These are phyloP conservation scores for Salminus brasiliensis DNA, from an alignment of 2,113 vertebrate genomes.

Conservation along the genomic window DNA sequence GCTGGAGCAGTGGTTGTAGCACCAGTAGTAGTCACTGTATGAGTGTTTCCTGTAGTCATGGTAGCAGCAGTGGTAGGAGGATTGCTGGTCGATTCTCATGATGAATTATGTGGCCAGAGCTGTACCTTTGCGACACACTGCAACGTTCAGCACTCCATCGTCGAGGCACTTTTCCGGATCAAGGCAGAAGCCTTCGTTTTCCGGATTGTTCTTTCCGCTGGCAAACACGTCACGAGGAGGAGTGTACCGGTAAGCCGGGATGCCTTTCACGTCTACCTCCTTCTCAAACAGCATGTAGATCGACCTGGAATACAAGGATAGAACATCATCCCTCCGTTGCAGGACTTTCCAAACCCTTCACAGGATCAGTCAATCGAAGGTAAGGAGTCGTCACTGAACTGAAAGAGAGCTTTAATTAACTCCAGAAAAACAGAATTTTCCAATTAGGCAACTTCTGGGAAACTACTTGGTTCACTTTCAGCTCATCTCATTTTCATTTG, in stretches of 20 bases:
- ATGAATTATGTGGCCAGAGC: neutral
- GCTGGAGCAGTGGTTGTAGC: neutral
- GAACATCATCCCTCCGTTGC: no score
- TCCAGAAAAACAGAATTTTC: no score
- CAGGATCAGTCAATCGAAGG: no score
- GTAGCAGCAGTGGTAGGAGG: neutral
- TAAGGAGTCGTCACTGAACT: no score
- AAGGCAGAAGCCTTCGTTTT: slow-evolving; percentile 91
- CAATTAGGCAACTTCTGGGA: no score
- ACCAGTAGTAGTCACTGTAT: neutral
- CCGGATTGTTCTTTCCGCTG: slow-evolving; percentile 83
- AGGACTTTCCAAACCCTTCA: no score
- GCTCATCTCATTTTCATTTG: no score
- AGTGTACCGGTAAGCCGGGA: slow-evolving; percentile 87
- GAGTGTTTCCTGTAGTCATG: neutral
- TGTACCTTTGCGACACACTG: slow-evolving; percentile 87
- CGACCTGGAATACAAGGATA: slow-evolving; percentile 73
- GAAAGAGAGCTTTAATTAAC: no score
- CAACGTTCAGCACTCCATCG: slow-evolving; percentile 89
- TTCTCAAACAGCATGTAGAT: slow-evolving; percentile 87
- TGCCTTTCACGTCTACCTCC: slow-evolving; percentile 80
- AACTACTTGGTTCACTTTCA: no score
- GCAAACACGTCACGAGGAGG: slow-evolving; percentile 84
- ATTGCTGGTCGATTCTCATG: neutral
- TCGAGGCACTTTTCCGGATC: slow-evolving; percentile 83